phyloP scores from a whole-genome alignment of 2,888 invertebrate species.

The Chrysodeixis includens region DNA sequence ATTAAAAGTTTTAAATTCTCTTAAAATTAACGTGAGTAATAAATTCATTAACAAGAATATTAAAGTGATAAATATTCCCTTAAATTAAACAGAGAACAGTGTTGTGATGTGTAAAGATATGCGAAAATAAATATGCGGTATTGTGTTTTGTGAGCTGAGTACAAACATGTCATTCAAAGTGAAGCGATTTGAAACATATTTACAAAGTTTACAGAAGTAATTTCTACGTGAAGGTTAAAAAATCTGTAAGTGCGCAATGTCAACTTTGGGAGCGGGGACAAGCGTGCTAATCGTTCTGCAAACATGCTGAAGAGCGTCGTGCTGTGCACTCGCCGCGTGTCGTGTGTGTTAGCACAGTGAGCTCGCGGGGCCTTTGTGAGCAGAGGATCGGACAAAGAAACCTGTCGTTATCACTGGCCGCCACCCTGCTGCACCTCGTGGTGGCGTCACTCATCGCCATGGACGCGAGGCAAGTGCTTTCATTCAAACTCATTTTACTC shows the following conservation, averaged over 20 bases:
- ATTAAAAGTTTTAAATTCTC: conserved; percentile 14
- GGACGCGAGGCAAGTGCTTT: conserved; percentile 76
- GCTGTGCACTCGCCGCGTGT: conserved; percentile 75
- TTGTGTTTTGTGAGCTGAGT: conserved; percentile 57
- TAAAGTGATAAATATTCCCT: conserved; percentile 21
- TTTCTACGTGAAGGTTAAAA: conserved; percentile 82
- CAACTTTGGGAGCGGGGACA: conserved; percentile 82
- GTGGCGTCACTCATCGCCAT: conserved; percentile 69
- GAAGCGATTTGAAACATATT: conserved; percentile 69
- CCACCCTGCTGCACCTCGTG: conserved; percentile 60
- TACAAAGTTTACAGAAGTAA: conserved; percentile 74
- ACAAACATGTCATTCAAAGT: conserved; percentile 64
- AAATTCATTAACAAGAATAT: conserved; percentile 12
- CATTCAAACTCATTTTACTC: conserved; percentile 19
- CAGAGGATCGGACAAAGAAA: conserved; percentile 72
- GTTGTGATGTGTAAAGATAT: conserved; percentile 46
- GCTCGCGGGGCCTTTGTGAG: conserved; percentile 70
- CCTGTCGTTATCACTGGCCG: conserved; percentile 64
- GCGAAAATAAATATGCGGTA: conserved; percentile 52
- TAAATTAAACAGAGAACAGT: conserved; percentile 30
- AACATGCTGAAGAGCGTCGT: conserved; percentile 80
- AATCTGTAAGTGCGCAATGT: conserved; percentile 86
- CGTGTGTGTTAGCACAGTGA: conserved; percentile 79
- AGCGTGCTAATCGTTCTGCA: conserved; percentile 84
- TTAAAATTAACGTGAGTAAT: conserved; percentile 11